phyloP scores from a whole-genome alignment of 2,888 invertebrate species.

The Ctena decussata region DNA sequence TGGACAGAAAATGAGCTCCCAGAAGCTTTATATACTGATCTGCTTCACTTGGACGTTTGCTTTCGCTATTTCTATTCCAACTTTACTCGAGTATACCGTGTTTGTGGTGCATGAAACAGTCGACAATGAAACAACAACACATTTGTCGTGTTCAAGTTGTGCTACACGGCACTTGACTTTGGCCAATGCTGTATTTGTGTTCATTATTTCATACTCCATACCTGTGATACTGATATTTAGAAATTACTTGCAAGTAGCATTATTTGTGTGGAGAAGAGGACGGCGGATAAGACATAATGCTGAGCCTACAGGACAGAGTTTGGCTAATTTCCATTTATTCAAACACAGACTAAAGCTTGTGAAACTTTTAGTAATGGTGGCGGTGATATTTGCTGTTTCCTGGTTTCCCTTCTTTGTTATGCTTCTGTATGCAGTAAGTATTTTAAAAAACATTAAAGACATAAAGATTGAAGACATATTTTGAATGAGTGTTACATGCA shows the following conservation, averaged over 20 bases:
- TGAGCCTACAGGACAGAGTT: not conserved
- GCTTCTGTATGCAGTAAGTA: conserved; percentile 71
- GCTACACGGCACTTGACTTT: not conserved
- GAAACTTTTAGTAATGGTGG: conserved; percentile 73
- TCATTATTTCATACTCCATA: conserved; percentile 65
- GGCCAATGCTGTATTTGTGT: conserved; percentile 64
- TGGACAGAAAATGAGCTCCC: conserved; percentile 36
- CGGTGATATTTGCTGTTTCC: conserved; percentile 71
- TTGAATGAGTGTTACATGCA: no score
- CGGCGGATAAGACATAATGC: conserved; percentile 16
- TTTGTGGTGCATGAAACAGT: not conserved
- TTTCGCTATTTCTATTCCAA: conserved; percentile 49
- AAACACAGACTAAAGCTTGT: conserved; percentile 67
- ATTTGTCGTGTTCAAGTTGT: not conserved
- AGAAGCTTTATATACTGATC: conserved; percentile 40
- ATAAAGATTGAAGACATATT: no score
- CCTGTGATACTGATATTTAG: conserved; percentile 63
- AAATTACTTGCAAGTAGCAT: conserved; percentile 50
- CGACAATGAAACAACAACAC: not conserved
- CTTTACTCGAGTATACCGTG: conserved; percentile 57
- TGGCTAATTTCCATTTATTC: conserved; percentile 28
- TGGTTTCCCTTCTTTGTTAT: conserved; percentile 78
- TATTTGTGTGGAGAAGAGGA: conserved; percentile 43
- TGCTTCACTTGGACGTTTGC: conserved; percentile 56
- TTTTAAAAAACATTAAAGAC: no score